phyloP scores from a whole-genome alignment of 2,888 invertebrate genomes.

The Abrostola triplasia region DNA sequence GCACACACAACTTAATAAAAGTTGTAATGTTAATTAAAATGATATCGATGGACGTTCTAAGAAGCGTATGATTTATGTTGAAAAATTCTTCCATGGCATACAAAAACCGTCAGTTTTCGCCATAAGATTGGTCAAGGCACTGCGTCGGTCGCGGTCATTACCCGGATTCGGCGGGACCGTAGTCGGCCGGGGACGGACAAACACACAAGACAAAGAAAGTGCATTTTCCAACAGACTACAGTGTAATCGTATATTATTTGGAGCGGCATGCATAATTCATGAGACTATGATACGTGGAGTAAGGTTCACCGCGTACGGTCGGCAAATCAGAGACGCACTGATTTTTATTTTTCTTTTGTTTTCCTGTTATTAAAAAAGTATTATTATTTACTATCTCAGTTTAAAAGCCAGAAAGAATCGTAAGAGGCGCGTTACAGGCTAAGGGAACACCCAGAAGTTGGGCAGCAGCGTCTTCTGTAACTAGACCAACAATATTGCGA shows the following conservation, averaged over 20 bases:
- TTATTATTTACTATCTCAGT: too few relatives aligned
- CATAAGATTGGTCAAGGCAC: conserved; percentile 4
- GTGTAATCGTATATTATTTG: conserved; percentile 85
- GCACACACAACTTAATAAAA: not conserved
- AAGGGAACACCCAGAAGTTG: too few relatives aligned
- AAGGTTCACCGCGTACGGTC: conserved; percentile 78
- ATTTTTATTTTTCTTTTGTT: too few relatives aligned
- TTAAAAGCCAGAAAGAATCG: too few relatives aligned
- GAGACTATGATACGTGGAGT: conserved; percentile 82
- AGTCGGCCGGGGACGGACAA: conserved; percentile 21
- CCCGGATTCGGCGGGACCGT: conserved; percentile 65
- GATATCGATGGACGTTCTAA: not conserved
- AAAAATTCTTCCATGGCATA: not conserved
- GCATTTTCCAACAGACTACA: conserved; percentile 76
- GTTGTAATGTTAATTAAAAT: not conserved
- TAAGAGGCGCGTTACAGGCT: too few relatives aligned
- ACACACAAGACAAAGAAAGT: conserved; percentile 83
- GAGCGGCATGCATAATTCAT: conserved; percentile 85
- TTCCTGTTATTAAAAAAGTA: too few relatives aligned
- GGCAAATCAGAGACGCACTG: conserved; percentile 21
- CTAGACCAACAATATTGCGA: too few relatives aligned
- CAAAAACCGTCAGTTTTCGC: conserved; percentile 19
- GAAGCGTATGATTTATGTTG: not conserved
- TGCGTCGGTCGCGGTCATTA: conserved; percentile 63
- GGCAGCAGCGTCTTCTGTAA: too few relatives aligned